These are phyloP conservation scores for Bos taurus DNA, from an alignment of 2,113 vertebrate genomes.

Conservation along the genomic window DNA sequence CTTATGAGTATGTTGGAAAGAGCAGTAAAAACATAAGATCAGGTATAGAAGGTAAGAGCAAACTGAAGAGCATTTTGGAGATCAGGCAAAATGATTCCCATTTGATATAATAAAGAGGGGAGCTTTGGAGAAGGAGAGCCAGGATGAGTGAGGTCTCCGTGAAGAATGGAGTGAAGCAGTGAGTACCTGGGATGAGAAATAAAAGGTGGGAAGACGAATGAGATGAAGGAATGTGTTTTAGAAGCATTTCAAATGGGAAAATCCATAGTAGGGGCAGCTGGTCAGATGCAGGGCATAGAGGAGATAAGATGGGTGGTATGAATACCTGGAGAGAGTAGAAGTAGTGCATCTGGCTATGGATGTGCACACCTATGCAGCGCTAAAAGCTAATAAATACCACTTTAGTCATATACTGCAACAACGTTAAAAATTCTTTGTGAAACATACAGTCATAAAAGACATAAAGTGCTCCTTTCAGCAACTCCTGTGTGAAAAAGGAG, in stretches of 20 bases:
- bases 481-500: slow-evolving; percentile 19
- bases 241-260: not conserved
- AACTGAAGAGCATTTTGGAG: not conserved
- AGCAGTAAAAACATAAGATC: not conserved
- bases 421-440: not conserved
- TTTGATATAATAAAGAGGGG: not conserved
- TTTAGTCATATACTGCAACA: not conserved
- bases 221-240: not conserved
- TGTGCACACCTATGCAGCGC: fast-evolving
- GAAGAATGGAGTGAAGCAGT: not conserved
- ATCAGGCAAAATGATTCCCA: not conserved
- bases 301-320: not conserved
- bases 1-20: not conserved
- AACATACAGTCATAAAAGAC: slow-evolving; percentile 3
- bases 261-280: not conserved
- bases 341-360: no score
- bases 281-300: not conserved
- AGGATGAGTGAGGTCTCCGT: not conserved
- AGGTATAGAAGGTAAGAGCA: not conserved
- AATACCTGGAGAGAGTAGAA: not conserved
- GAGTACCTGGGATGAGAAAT: not conserved
- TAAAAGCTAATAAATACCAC: not conserved
- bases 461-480: slow-evolving; percentile 34
- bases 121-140: not conserved
- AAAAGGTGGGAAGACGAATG: not conserved